Conservation (phyloP, 1,140 invertebrate genomes). For the Rhizoglyphus robini region DNA sequence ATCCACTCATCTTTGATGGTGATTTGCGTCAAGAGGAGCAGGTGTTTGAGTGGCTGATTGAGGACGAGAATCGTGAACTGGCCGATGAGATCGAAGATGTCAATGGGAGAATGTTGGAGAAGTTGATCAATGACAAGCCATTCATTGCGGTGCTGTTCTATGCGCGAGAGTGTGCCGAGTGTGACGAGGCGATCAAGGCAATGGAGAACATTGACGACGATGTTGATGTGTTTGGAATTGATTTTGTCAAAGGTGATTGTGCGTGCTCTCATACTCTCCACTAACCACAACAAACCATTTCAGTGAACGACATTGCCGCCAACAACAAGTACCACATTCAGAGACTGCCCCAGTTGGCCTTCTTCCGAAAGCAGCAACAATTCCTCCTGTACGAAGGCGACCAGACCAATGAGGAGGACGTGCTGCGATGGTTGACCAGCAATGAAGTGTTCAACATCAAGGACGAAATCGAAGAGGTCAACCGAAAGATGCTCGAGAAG, state of each 20-base stretch:
- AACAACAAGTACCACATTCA: constrained; percentile 64
- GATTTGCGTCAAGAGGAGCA: constrained; percentile 51
- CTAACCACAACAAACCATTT: neutral
- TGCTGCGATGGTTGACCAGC: constrained; percentile 75
- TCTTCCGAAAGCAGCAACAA: constrained; percentile 72
- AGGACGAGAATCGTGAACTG: constrained; percentile 81
- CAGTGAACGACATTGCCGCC: constrained; percentile 62
- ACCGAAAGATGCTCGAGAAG: constrained; percentile 86
- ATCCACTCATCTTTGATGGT: constrained; percentile 78
- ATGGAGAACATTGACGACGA: constrained; percentile 84
- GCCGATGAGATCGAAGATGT: constrained; percentile 85
- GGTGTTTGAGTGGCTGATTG: constrained; percentile 66
- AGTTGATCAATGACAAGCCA: constrained; percentile 69
- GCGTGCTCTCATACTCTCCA: neutral
- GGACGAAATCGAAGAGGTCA: constrained; percentile 91
- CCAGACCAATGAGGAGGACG: constrained; percentile 64
- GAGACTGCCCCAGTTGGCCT: constrained; percentile 62
- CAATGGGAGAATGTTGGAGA: constrained; percentile 73
- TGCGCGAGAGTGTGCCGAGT: constrained; percentile 77
- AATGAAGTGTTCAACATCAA: constrained; percentile 90
- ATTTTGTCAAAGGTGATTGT: constrained; percentile 50
- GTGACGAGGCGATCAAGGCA: constrained; percentile 68
- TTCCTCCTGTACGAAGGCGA: constrained; percentile 75
- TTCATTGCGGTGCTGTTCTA: constrained; percentile 83
- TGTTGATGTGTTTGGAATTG: constrained; percentile 76